Conservation (phyloP, 2,797 vertebrate genomes). For the Tangara arthus region DNA sequence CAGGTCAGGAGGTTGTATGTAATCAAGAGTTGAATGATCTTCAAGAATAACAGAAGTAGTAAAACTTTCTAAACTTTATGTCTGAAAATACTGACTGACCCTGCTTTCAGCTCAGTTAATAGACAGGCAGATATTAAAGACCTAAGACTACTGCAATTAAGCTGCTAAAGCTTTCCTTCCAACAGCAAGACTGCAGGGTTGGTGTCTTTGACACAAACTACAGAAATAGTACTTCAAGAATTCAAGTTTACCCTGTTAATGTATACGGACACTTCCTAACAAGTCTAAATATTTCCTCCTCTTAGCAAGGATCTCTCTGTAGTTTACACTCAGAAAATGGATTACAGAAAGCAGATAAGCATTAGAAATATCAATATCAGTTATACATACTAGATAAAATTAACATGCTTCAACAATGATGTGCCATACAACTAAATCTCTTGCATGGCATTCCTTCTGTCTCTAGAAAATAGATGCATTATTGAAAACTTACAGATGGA, state of each 20-base stretch:
- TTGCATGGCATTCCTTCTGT: neutral
- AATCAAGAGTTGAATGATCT: neutral
- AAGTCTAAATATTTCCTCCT: neutral
- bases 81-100: neutral
- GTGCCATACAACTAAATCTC: neutral
- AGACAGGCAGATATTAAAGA: neutral
- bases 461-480: neutral
- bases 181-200: neutral
- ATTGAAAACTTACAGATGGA: neutral
- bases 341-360: neutral
- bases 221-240: neutral
- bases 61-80: neutral
- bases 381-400: neutral
- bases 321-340: neutral
- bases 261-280: neutral
- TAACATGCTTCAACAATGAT: neutral
- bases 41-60: neutral
- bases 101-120: neutral
- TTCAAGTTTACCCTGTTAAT: neutral
- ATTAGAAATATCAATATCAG: neutral
- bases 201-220: neutral
- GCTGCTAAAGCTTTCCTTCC: neutral
- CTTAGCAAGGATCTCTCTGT: neutral
- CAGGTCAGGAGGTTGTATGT: neutral
- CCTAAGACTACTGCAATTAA: neutral